Evolutionary conservation across 2,113 vertebrate genomes (phyloP), one percentile per base, ranked within the genome.

Genomic region (Progne subis): DNA sequence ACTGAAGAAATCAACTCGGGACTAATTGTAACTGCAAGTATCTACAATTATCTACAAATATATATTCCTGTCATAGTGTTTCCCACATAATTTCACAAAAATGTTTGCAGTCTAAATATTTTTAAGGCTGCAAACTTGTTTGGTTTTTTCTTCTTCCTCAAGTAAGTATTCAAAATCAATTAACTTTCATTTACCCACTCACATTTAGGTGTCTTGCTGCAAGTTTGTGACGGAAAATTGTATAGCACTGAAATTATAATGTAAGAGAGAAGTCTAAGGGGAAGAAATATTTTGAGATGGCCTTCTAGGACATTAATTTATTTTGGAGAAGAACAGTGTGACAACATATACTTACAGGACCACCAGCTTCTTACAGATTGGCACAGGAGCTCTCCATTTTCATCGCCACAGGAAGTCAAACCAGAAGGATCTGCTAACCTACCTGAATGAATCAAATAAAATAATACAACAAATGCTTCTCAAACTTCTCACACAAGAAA

Each of bases 321-420:
- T 65, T 52, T 71, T 20, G 11, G 34, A 71, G 32, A 79, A 88
- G 10, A 77, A 14, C 6, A 63, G 8, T 44, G 4, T 60, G 46
- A 72, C 14, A 39, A 21, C 29, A 19, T 64, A 28, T 97, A 98
- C 98, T 94, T 97, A 98, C 98, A 97, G 88, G 97, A 95, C 98
- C 98, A 98, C 98, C 98, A 98, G 43, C 98, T 98, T 87, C 92
- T 90, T 63, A 82, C 94, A 82, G 98, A 98, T 63, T 97, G 89
- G 41, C 96, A 98, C 31, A 89, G 43, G 26, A 2, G 21, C 10
- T 98, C 93, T 95, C 84, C 91, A 67, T 76, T 85, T 70, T 90
- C 69, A 25, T 92, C 65, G 23, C 97, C 97, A 95, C 97, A 97
- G 55, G 89, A 77, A 65, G 96, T 95, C 7, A 0, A 18, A 9